A percentile compares a stretch with the other conserved stretches of the same genome.
phyloP scores from a whole-genome alignment of 2,113 vertebrate genomes.

The Neomonachus schauinslandi region DNA sequence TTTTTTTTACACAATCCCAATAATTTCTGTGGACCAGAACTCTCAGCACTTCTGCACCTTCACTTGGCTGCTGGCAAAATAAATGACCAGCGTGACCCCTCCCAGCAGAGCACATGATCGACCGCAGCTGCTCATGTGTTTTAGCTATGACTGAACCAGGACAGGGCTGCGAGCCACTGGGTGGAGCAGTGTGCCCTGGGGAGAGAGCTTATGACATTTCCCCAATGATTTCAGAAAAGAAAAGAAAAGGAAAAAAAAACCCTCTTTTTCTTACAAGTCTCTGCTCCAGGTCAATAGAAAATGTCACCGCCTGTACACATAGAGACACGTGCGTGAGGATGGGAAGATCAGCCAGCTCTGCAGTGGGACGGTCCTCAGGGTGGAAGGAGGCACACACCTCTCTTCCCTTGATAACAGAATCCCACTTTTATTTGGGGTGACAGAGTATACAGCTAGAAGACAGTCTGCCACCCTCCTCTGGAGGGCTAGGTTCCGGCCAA shows the following conservation, averaged over 20 bases:
- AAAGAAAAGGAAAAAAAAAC: not conserved
- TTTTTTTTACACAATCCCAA: not conserved
- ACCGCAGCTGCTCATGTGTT: conserved; percentile 74
- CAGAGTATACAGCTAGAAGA: not conserved
- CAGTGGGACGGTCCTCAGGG: not conserved
- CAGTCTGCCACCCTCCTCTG: not conserved
- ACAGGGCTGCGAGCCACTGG: conserved; percentile 83
- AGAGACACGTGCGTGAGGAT: too few relatives aligned
- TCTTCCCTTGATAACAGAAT: not conserved
- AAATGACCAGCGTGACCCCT: not conserved
- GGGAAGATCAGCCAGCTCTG: not conserved
- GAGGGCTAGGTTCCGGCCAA: not conserved
- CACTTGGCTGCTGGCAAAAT: conserved; percentile 60
- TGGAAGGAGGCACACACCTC: not conserved
- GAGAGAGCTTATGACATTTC: conserved; percentile 69
- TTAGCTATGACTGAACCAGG: conserved; percentile 82
- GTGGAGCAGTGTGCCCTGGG: conserved; percentile 78
- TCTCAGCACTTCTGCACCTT: conserved; percentile 33
- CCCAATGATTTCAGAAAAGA: conserved; percentile 53
- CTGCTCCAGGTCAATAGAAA: not conserved
- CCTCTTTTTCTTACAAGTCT: not conserved
- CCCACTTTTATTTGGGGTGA: not conserved
- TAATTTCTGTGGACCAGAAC: conserved; percentile 48
- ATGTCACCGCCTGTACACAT: not conserved
- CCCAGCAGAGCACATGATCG: conserved; percentile 71